Percentiles rank a stretch among this genome's conserved stretches.
Conservation (phyloP, 2,797 vertebrate genomes). For the Takifugu ocellatus region DNA sequence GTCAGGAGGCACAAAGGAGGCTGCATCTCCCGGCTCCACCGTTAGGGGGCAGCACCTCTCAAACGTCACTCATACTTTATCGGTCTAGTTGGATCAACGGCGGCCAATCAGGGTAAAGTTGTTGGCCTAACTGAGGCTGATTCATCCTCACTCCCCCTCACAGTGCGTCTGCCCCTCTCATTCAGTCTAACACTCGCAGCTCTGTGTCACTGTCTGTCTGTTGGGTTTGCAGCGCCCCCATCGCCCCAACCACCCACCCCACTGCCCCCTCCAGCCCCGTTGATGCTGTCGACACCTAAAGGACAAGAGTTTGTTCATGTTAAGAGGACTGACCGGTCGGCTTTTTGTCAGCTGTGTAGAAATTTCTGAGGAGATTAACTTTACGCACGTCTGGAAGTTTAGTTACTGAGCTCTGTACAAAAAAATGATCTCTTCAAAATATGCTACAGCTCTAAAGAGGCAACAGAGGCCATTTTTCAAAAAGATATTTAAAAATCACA, state of each 20-base stretch:
- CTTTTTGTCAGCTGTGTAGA: constrained; percentile 18
- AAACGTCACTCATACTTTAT: constrained; percentile 49
- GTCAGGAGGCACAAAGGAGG: constrained; percentile 48
- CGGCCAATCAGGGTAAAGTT: constrained; percentile 42
- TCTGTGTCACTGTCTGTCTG: constrained; percentile 38
- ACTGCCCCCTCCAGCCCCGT: background rate
- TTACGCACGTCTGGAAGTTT: background rate
- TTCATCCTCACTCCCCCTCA: constrained; percentile 50
- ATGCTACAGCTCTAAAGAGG: no score
- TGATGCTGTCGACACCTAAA: constrained; percentile 5
- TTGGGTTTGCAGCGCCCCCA: constrained; percentile 12
- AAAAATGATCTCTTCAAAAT: no score
- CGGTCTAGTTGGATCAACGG: constrained; percentile 29
- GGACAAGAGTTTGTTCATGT: constrained; percentile 35
- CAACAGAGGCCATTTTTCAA: no score
- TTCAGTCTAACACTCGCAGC: constrained; percentile 47
- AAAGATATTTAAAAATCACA: no score
- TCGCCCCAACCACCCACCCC: background rate
- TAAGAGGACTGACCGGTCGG: constrained; percentile 12
- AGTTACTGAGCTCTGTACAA: background rate
- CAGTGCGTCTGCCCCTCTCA: constrained; percentile 38
- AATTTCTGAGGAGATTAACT: background rate
- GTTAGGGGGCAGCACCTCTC: constrained; percentile 66
- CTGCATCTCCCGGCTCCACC: constrained; percentile 48
- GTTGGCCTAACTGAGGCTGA: constrained; percentile 52